phyloP scores from a whole-genome alignment of 2,888 invertebrate genomes.

The Machimus atricapillus region DNA sequence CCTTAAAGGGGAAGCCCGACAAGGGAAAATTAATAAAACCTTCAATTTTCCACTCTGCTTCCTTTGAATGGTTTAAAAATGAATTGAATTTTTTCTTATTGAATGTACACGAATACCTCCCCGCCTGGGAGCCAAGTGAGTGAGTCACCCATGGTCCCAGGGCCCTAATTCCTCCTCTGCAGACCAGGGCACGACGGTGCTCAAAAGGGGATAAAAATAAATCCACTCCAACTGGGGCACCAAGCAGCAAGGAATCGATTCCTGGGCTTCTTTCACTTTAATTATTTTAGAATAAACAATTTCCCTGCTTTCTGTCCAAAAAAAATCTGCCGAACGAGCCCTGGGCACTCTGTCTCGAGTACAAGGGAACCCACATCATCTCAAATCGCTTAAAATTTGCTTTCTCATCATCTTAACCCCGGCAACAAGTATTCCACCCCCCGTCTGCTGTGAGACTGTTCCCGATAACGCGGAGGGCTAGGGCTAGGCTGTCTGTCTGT shows the following conservation, averaged over 20 bases:
- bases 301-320: background rate
- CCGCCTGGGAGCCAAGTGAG: background rate
- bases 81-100: conserved; percentile 32
- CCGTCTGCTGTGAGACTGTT: background rate
- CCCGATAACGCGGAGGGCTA: background rate
- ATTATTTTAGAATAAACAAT: conserved; percentile 23
- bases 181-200: background rate
- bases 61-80: conserved; percentile 8
- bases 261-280: background rate
- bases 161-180: background rate
- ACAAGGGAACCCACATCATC: background rate
- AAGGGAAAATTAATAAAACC: background rate
- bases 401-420: conserved; percentile 1
- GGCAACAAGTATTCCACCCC: conserved; percentile 1
- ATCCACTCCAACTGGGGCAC: background rate
- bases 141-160: background rate
- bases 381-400: conserved; percentile 8
- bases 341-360: background rate
- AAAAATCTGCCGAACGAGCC: background rate
- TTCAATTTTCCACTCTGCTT: conserved; percentile 20
- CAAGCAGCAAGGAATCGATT: background rate
- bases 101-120: conserved; percentile 2
- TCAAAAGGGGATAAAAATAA: background rate
- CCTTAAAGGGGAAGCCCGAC: background rate
- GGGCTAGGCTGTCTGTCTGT: background rate